Evolutionary conservation across 2,888 invertebrate species (phyloP).

Genomic region (Drosophila quinaria): DNA sequence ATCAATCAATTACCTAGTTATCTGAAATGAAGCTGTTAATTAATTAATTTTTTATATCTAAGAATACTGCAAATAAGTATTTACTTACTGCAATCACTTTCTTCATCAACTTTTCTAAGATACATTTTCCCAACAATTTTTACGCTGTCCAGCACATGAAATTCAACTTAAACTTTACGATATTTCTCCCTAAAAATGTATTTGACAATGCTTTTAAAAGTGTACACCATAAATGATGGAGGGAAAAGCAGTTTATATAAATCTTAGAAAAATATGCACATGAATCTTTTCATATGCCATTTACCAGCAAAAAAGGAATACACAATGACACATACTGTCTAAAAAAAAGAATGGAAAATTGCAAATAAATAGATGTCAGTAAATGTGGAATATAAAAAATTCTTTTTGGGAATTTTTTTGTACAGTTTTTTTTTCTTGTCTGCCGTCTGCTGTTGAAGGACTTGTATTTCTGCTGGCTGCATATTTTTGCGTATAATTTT

Average conservation of each 20-base stretch:
- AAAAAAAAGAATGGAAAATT: constrained; percentile 16
- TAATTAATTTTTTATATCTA: neutral
- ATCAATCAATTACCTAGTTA: too few relatives aligned
- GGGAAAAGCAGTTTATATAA: constrained; percentile 14
- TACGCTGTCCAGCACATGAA: constrained; percentile 22
- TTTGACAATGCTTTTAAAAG: constrained; percentile 27
- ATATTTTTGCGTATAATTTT: constrained; percentile 76
- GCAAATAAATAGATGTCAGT: constrained; percentile 46
- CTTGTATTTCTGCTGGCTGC: constrained; percentile 42
- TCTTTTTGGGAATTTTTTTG: constrained; percentile 21
- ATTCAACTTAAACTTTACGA: constrained; percentile 11
- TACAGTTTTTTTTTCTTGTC: constrained; percentile 4
- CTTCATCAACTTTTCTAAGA: neutral
- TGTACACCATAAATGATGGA: constrained; percentile 23
- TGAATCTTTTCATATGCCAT: constrained; percentile 66
- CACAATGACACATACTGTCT: constrained; percentile 4
- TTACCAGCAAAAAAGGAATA: constrained; percentile 44
- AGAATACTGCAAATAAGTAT: neutral
- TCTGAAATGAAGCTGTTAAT: neutral
- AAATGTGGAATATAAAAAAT: constrained; percentile 29
- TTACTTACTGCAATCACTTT: constrained; percentile 3
- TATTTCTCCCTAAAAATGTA: constrained; percentile 25
- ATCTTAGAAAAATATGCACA: constrained; percentile 61
- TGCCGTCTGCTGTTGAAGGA: constrained; percentile 13
- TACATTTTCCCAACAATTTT: constrained; percentile 19